Base-by-base conservation (phyloP, 2,113 vertebrate genomes). In the Cricetomys ansorgei region DNA sequence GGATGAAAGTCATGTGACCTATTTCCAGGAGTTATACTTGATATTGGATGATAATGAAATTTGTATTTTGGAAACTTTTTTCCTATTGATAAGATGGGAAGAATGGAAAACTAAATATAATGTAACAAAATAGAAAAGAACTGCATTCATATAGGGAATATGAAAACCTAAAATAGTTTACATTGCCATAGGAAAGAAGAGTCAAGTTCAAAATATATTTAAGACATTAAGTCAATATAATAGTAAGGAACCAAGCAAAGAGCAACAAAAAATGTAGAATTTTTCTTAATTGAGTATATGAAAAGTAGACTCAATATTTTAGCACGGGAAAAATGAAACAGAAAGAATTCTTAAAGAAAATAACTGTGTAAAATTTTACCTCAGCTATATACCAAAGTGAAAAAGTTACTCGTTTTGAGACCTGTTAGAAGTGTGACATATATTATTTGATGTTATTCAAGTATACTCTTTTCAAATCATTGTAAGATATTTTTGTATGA, bases 401-500 rank as follows among this genome's bases (percentile, higher is more conserved):
- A 91, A 69, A 83, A 89, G 29, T 84, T 69, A 92, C 19, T 19
- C 53, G 40, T 88, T 85, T 72, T 81, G 43, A 27, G 40, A 6
- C 53, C 93, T 97, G 72, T 67, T 55, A 73, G 72, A 45, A 86
- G 88, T 83, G 92, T 75, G 65, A 25, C 29, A 91, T 95, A 53
- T 48, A 97, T 77, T 94, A 95, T 94, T 96, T 91, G 92, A 89
- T 91, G 83, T 92, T 81, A 91, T 45, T 94, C 27, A 23, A 92
- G 37, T 65, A 40, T 50, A 10, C 93, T 50, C 57, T 89, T 57
- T 29, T 4, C 73, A 69, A n/a, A 29, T 92, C 31, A 86, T 57
- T 92, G 50, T 64, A 83, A 73, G 53, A 45, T 50, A 53, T 53
- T 84, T 75, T 88, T 80, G 76, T 43, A n/a, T 76, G n/a, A 70